Percentiles rank a stretch among this genome's conserved stretches.
These are phyloP conservation scores for Eucidaris tribuloides DNA, from an alignment of 35 echinoderm and acorn worm species.

Conservation along the genomic window DNA sequence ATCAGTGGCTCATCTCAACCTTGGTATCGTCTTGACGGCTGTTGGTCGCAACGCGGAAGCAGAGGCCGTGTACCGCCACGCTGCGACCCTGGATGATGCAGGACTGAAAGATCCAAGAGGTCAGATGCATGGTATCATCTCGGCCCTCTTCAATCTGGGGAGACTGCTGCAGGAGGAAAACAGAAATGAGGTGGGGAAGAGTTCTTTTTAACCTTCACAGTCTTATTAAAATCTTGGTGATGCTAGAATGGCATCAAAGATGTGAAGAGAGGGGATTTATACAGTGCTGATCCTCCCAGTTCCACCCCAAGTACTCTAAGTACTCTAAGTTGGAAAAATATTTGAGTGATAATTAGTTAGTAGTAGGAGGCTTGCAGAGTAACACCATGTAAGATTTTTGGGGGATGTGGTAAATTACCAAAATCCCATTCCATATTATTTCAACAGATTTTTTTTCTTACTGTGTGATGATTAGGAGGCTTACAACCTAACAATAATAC, in stretches of 20 bases:
- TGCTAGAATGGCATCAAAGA: not conserved
- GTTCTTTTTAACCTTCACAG: not conserved
- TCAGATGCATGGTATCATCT: constrained; percentile 88
- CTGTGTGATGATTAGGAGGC: no score
- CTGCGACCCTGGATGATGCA: constrained; percentile 64
- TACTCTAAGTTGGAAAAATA: no score
- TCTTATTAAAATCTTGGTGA: not conserved
- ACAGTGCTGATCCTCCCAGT: no score
- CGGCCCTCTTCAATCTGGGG: constrained; percentile 90
- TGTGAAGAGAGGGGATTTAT: no score
- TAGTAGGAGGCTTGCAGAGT: no score
- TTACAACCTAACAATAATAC: no score
- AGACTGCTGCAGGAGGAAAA: constrained; percentile 84
- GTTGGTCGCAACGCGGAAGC: constrained; percentile 63
- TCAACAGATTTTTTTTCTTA: no score
- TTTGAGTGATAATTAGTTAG: no score
- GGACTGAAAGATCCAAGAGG: constrained; percentile 88
- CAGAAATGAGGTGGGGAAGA: constrained; percentile 70
- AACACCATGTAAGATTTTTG: no score
- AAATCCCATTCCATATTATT: no score
- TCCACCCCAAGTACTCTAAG: no score
- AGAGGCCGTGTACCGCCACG: constrained; percentile 76
- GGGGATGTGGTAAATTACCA: no score
- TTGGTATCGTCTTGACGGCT: constrained; percentile 75
- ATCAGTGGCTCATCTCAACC: constrained; percentile 93